phyloP scores from a whole-genome alignment of 1,140 invertebrate genomes.

The Sesamia nonagrioides region DNA sequence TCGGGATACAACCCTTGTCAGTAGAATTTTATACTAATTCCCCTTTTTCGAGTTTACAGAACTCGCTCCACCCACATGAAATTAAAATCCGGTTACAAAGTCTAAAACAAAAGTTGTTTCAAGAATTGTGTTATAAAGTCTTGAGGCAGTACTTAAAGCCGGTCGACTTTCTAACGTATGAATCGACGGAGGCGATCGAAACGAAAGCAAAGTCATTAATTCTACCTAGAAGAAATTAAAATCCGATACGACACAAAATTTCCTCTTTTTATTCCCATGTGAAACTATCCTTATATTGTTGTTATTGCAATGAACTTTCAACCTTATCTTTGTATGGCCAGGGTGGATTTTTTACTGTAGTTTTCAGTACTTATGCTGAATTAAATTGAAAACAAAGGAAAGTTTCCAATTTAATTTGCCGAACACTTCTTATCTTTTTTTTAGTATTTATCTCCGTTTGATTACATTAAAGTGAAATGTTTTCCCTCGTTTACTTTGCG shows the following conservation, averaged over 20 bases:
- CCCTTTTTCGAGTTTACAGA: background rate
- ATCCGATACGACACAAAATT: constrained; percentile 85
- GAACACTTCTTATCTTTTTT: constrained; percentile 80
- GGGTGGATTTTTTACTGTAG: constrained; percentile 46
- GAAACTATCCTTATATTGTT: constrained; percentile 50
- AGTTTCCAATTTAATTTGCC: constrained; percentile 83
- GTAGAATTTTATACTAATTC: background rate
- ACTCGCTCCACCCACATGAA: background rate
- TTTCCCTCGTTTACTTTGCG: constrained; percentile 54
- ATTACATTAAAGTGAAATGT: constrained; percentile 79
- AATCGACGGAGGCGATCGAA: constrained; percentile 63
- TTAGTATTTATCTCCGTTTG: constrained; percentile 82
- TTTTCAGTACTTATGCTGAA: constrained; percentile 53
- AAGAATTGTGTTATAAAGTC: constrained; percentile 27
- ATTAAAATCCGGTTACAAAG: constrained; percentile 5
- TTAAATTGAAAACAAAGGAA: constrained; percentile 55
- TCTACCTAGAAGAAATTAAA: constrained; percentile 82
- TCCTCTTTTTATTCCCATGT: constrained; percentile 60
- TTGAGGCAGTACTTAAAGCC: constrained; percentile 57
- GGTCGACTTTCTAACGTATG: constrained; percentile 77
- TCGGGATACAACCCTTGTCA: too few relatives aligned
- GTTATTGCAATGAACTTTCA: constrained; percentile 15
- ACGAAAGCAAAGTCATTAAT: constrained; percentile 82
- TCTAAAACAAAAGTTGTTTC: constrained; percentile 14
- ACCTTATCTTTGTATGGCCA: constrained; percentile 20